Evolutionary conservation across 2,888 invertebrate genomes (phyloP), one percentile per base, ranked within the genome.

Genomic region (Dasysyrphus tricinctus): DNA sequence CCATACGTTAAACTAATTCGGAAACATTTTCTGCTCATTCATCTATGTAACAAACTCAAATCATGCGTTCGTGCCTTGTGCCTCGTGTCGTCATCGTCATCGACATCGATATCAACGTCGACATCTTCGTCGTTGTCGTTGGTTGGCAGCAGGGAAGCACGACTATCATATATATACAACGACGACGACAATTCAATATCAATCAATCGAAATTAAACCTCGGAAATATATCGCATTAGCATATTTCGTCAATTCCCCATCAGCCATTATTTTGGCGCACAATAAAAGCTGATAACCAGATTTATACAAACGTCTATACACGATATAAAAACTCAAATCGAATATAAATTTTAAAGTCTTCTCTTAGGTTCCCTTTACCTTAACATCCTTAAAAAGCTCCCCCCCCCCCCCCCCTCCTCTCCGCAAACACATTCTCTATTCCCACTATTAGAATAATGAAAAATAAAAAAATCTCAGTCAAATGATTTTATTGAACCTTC

Each of bases 181-280:
- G 3, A 24, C 7, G 4, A 47, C 51, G 49, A 29, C 61, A 24
- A 59, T 76, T 67, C 74, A 59, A 69, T 81, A 81, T 77, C 85
- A 85, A 85, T 85, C 84, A 85, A 85, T 77, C 61, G 81, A 75
- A 82, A 86, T 78, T 80, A 82, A 78, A 75, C 73, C 86, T 34
- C 74, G 56, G 78, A 78, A 67, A 69, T 69, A 82, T 86, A 86
- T 81, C 74, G 65, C 70, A 86, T 86, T 86, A 78, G 86, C 86
- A 86, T 82, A 85, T 85, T 81, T 77, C 76, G 65, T 72, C 84
- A 76, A 84, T 84, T 84, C 80, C 37, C 67, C 77, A n/a, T n/a
- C n/a, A 69, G 61, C 73, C 74, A 81, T 81, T 81, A 81, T 85
- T 74, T 51, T 73, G 65, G 78, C 69, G 56, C 44, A 82, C 78